Base-by-base conservation (phyloP, 2,113 vertebrate species). In the Nycticebus coucang region DNA sequence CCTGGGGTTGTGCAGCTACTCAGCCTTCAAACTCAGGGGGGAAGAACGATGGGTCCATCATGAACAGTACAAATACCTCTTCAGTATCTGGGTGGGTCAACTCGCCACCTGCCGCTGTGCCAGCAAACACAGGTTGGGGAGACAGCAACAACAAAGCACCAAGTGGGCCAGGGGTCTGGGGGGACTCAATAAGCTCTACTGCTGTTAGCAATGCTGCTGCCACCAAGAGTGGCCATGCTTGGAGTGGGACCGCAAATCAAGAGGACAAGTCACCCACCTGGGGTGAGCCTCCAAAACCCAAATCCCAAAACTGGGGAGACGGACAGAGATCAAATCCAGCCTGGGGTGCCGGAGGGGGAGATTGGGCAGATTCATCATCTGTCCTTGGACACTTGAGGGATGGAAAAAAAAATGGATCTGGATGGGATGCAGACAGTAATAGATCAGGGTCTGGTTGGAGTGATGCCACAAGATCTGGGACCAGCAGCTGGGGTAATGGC, bases 211-310 rank as follows among this genome's bases (percentile, higher is more conserved):
- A 98, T 98, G 98, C 98, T 97, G 97, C 94, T 97, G 98, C 99
- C 97, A 98, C 99, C 98, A 99, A 99, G 99, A 98, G 98, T 98
- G 99, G 99, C 97, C 98, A 99, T 93, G 98, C 99, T 87, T 99
- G 99, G 99, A 98, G 98, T 97, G 99, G 98, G 98, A 97, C 98
- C 97, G 97, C 96, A 19, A 98, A 97, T 96, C 99, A 99, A 97
- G 99, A 99, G 97, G 99, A 99, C 95, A 99, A 99, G 98, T 98
- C 99, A 33, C 98, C 99, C 93, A 98, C 98, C 93, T 99, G 99
- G 99, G 98, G 99, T 94, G 99, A 99, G 96, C 98, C 99, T 97
- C 97, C 98, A 60, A 99, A 99, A 98, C 98, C 98, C 97, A 99
- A 99, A 97, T 97, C 99, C 98, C 98, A 99, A 96, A 99, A 97